phyloP scores from a whole-genome alignment of 1,140 invertebrate species.

The Olivierus martensii region DNA sequence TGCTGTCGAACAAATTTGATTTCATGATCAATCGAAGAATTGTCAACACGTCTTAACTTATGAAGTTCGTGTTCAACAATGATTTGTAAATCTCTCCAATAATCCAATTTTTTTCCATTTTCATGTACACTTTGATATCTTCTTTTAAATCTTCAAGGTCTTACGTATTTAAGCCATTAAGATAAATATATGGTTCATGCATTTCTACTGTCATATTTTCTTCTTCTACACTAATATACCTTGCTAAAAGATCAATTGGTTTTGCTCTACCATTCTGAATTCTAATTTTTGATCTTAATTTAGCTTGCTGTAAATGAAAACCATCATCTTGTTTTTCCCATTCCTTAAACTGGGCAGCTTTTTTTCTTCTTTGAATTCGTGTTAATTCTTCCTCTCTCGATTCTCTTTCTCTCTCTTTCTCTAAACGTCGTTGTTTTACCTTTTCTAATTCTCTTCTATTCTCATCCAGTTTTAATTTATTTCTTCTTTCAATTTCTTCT shows the following conservation, averaged over 20 bases:
- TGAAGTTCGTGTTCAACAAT: constrained; percentile 91
- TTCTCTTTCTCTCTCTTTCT: constrained; percentile 78
- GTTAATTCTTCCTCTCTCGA: constrained; percentile 68
- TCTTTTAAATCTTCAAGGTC: constrained; percentile 96
- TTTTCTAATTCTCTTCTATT: constrained; percentile 53
- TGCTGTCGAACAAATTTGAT: constrained; percentile 46
- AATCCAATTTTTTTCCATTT: constrained; percentile 72
- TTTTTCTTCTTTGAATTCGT: constrained; percentile 73
- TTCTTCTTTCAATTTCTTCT: constrained; percentile 72
- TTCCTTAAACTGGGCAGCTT: constrained; percentile 84
- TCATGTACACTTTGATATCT: constrained; percentile 70
- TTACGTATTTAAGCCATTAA: constrained; percentile 70
- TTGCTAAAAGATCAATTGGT: constrained; percentile 92
- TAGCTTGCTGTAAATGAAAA: constrained; percentile 31
- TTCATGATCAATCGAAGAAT: no score
- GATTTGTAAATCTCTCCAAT: constrained; percentile 94
- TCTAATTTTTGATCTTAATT: constrained; percentile 45
- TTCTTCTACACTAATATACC: constrained; percentile 88
- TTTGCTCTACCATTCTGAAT: constrained; percentile 90
- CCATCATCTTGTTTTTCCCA: constrained; percentile 68
- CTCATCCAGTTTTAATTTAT: constrained; percentile 75
- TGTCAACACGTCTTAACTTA: constrained; percentile 73
- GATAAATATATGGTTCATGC: constrained; percentile 93
- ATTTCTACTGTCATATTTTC: constrained; percentile 72
- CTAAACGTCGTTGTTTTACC: constrained; percentile 77